These are phyloP conservation scores for Sclerurus mexicanus DNA, from an alignment of 2,113 vertebrate genomes.

Conservation along the genomic window DNA sequence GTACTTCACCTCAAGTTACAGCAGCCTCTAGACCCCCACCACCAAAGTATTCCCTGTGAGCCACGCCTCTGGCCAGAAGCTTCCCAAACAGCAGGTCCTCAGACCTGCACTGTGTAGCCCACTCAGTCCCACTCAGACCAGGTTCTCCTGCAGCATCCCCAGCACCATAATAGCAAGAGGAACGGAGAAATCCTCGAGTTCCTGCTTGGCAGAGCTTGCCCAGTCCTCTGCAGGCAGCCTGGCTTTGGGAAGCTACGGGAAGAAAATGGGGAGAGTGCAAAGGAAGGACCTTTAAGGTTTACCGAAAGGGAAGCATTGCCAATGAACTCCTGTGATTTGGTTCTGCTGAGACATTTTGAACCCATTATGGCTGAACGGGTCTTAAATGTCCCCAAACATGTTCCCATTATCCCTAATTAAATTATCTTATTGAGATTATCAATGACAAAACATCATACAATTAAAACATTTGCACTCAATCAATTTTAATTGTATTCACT, in stretches of 20 bases:
- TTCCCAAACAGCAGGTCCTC: neutral
- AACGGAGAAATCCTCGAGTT: neutral
- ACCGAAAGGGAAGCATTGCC: neutral
- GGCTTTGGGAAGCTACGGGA: neutral
- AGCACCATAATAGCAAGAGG: neutral
- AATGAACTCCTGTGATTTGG: neutral
- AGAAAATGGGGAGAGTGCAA: neutral
- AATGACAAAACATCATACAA: slow-evolving; percentile 41
- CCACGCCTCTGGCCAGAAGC: neutral
- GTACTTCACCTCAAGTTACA: neutral
- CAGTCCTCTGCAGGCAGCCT: neutral
- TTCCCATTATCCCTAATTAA: slow-evolving; percentile 31
- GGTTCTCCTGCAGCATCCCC: neutral
- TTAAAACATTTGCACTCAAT: slow-evolving; percentile 64
- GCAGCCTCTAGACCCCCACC: neutral
- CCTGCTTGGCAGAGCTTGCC: neutral
- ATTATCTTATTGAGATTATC: slow-evolving; percentile 35
- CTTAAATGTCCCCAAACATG: slow-evolving; percentile 2
- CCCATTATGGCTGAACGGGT: neutral
- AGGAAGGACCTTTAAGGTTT: neutral
- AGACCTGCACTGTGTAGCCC: neutral
- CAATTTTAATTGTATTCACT: slow-evolving; percentile 60
- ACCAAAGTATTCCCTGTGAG: neutral
- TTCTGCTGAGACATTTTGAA: slow-evolving; percentile 16
- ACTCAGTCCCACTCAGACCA: neutral